Conservation (phyloP, 2,888 invertebrate species). For the Drosophila yooni region DNA sequence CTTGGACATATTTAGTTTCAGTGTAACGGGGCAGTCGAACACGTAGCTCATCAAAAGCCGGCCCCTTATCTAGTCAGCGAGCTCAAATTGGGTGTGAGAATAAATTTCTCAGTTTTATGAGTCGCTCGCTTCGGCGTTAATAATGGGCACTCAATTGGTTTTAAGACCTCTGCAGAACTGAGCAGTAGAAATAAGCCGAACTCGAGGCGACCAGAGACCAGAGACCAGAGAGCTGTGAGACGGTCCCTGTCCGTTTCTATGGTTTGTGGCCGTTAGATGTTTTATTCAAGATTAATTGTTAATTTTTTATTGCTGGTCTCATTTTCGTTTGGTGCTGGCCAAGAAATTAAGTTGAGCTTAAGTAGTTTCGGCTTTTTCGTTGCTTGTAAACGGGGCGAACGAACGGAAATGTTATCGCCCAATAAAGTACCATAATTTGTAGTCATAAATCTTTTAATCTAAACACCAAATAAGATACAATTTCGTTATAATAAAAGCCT, state of each 20-base stretch:
- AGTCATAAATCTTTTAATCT: slow-evolving; percentile 79
- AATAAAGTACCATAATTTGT: slow-evolving; percentile 80
- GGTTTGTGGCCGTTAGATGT: slow-evolving; percentile 65
- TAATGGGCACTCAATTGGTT: slow-evolving; percentile 74
- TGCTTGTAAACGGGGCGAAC: slow-evolving; percentile 25
- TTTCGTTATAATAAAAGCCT: slow-evolving; percentile 52
- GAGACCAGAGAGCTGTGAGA: slow-evolving; percentile 5
- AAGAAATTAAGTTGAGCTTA: slow-evolving; percentile 73
- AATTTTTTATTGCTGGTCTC: slow-evolving; percentile 71
- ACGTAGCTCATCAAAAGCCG: slow-evolving; percentile 42
- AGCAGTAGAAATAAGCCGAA: slow-evolving; percentile 5
- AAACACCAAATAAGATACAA: slow-evolving; percentile 76
- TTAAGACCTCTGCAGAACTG: slow-evolving; percentile 45
- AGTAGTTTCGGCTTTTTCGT: slow-evolving; percentile 48
- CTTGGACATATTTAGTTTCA: not conserved
- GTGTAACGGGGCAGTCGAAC: slow-evolving; percentile 1
- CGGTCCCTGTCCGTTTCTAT: slow-evolving; percentile 11
- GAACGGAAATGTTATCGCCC: slow-evolving; percentile 81
- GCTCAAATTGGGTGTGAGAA: slow-evolving; percentile 81
- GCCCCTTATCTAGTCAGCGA: slow-evolving; percentile 57
- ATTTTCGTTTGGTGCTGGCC: slow-evolving; percentile 51
- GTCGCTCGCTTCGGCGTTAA: slow-evolving; percentile 66
- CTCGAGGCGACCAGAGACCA: slow-evolving; percentile 4
- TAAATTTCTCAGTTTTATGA: slow-evolving; percentile 78
- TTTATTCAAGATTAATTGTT: slow-evolving; percentile 77